These are phyloP conservation scores for Coecobrya sp. DNA, from an alignment of 2,888 invertebrate species.

Conservation along the genomic window DNA sequence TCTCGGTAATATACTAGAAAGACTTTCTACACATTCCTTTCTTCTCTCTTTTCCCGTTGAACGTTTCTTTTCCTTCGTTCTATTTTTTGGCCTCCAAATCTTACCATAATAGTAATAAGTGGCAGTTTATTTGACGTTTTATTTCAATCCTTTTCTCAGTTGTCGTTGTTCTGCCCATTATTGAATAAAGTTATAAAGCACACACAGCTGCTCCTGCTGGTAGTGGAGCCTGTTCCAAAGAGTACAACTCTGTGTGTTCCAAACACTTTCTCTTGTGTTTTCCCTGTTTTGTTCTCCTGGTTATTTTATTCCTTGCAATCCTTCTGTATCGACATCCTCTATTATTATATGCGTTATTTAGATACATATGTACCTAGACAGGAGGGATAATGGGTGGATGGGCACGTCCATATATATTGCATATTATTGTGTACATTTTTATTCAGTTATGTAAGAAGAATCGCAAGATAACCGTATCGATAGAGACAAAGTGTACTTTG, in stretches of 20 bases:
- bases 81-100: neutral
- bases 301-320: neutral
- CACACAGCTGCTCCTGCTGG: neutral
- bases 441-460: neutral
- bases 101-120: conserved; percentile 39
- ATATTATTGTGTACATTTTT: neutral
- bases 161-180: conserved; percentile 33
- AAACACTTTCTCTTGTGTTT: neutral
- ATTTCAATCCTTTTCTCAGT: conserved; percentile 49
- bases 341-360: conserved; percentile 33
- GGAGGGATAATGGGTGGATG: neutral
- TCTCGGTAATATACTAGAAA: neutral
- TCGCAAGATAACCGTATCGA: conserved; percentile 16
- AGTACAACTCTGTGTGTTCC: neutral
- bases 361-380: neutral
- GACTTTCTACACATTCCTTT: neutral
- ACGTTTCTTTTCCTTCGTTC: neutral
- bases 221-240: neutral
- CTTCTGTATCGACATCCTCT: neutral
- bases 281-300: neutral
- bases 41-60: neutral
- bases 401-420: neutral
- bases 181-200: conserved; percentile 37
- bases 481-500: neutral
- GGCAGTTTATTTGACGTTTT: conserved; percentile 44